Conservation (phyloP, 1,140 invertebrate species). For the Hypsibius dujardini region DNA sequence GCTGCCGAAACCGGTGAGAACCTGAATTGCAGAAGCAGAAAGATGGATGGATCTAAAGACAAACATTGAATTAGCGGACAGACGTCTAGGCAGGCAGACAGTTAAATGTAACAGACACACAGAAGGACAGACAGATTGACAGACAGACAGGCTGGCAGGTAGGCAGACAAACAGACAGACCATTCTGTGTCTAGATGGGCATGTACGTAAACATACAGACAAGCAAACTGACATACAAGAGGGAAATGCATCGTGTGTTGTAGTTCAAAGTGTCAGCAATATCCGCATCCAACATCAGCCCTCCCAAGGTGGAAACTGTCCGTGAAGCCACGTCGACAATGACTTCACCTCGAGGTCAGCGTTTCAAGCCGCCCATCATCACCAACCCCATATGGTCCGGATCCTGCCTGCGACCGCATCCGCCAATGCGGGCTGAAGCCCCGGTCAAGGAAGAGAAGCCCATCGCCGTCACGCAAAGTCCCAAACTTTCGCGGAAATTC, state of each 20-base stretch:
- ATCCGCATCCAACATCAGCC: background rate
- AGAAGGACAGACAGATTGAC: background rate
- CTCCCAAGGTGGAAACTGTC: background rate
- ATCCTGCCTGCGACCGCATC: slow-evolving; percentile 54
- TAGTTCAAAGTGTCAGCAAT: background rate
- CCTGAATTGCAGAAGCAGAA: background rate
- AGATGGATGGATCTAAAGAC: background rate
- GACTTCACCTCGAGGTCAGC: background rate
- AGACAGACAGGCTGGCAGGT: too few relatives aligned
- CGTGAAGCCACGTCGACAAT: background rate
- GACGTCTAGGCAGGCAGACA: background rate
- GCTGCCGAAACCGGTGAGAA: slow-evolving; percentile 10
- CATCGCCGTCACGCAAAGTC: slow-evolving; percentile 14
- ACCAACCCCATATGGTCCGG: slow-evolving; percentile 44
- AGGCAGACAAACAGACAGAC: too few relatives aligned
- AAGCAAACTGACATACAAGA: too few relatives aligned
- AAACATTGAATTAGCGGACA: too few relatives aligned
- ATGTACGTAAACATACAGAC: too few relatives aligned
- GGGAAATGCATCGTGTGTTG: background rate
- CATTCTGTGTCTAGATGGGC: too few relatives aligned
- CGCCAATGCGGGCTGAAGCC: slow-evolving; percentile 52
- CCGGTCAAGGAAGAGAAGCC: slow-evolving; percentile 34
- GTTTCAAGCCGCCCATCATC: slow-evolving; percentile 19
- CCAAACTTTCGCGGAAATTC: slow-evolving; percentile 23
- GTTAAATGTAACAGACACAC: background rate